A percentile compares a stretch with the other conserved stretches of the same genome.
phyloP scores from a whole-genome alignment of 2,888 invertebrate species.

The Blomia tropicalis region DNA sequence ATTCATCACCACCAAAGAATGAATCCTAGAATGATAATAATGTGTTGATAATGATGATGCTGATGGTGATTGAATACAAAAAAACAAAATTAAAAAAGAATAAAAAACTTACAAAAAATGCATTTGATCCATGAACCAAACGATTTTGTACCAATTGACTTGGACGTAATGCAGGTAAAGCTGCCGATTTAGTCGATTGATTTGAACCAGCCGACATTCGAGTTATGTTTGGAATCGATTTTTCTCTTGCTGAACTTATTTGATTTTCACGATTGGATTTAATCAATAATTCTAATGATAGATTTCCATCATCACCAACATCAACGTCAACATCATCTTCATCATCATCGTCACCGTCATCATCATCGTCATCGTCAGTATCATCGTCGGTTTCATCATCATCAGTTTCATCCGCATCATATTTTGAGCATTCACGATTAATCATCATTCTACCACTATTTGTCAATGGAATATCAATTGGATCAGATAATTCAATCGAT shows the following conservation, averaged over 20 bases:
- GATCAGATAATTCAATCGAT: too few relatives aligned
- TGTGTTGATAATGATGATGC: too few relatives aligned
- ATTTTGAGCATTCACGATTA: too few relatives aligned
- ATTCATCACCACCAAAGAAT: slow-evolving; percentile 43
- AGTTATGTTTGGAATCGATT: too few relatives aligned
- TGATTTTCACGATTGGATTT: too few relatives aligned
- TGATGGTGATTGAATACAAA: background rate
- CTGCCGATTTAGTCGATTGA: background rate
- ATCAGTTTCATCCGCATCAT: background rate
- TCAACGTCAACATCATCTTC: background rate
- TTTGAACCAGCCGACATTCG: too few relatives aligned
- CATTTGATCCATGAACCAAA: background rate
- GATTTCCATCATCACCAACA: too few relatives aligned
- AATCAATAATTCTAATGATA: too few relatives aligned
- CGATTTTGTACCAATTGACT: background rate
- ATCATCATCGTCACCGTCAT: background rate
- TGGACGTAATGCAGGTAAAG: background rate
- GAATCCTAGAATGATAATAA: slow-evolving; percentile 25
- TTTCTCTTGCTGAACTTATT: too few relatives aligned
- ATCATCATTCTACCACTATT: too few relatives aligned
- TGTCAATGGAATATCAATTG: too few relatives aligned
- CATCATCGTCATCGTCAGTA: background rate
- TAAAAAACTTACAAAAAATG: slow-evolving; percentile 8
- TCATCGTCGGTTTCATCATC: background rate
- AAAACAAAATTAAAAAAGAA: background rate